These are phyloP conservation scores for Drosophila rellima DNA, from an alignment of 2,888 invertebrate genomes.

Conservation along the genomic window DNA sequence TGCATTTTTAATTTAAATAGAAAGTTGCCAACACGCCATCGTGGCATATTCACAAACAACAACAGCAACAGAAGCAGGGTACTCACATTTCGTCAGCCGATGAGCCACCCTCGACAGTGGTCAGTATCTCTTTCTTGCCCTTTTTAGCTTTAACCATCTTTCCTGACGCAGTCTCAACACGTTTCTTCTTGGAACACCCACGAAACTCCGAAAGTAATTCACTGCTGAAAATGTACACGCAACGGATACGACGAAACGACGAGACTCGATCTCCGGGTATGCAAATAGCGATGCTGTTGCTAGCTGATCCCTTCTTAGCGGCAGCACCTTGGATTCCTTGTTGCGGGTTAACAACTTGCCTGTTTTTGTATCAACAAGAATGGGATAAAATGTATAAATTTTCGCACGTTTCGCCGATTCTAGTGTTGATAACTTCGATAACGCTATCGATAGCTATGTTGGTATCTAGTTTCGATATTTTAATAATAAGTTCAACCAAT, in stretches of 20 bases:
- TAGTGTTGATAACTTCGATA: background rate
- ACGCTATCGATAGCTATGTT: constrained; percentile 11
- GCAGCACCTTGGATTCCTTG: constrained; percentile 19
- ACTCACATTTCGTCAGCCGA: constrained; percentile 91
- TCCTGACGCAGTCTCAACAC: constrained; percentile 85
- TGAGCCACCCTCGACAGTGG: constrained; percentile 75
- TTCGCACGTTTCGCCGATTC: constrained; percentile 56
- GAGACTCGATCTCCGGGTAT: constrained; percentile 10
- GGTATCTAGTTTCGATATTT: constrained; percentile 8
- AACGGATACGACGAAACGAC: constrained; percentile 53
- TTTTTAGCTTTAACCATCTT: constrained; percentile 93
- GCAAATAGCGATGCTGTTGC: constrained; percentile 11
- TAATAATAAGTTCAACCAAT: background rate
- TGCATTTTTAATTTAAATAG: constrained; percentile 36
- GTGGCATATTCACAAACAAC: constrained; percentile 30
- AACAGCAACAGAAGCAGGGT: constrained; percentile 13
- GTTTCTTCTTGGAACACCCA: constrained; percentile 79
- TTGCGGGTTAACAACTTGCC: constrained; percentile 21
- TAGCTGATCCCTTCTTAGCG: constrained; percentile 9
- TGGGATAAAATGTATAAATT: constrained; percentile 31
- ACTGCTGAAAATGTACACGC: constrained; percentile 74
- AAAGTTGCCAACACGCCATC: constrained; percentile 70
- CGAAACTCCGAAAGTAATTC: constrained; percentile 73
- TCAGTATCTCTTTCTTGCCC: constrained; percentile 90
- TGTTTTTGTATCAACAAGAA: constrained; percentile 18